Percentiles rank a stretch among this genome's conserved stretches.
Evolutionary conservation across 2,888 invertebrate species (phyloP).

Genomic region (Xestia rhomboidea): DNA sequence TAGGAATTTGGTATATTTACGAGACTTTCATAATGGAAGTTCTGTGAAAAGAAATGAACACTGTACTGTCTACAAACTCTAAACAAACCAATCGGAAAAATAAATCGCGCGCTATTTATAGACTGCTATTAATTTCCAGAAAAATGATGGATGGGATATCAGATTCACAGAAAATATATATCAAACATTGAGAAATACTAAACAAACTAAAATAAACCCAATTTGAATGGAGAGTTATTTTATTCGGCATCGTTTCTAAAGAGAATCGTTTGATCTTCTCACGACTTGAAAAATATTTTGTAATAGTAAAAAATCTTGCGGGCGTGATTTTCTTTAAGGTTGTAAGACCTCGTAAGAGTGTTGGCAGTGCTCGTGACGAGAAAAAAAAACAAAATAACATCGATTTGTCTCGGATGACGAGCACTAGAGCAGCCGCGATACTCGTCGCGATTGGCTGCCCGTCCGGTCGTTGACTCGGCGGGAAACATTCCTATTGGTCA

Average conservation of each 20-base stretch:
- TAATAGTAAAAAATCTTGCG: conserved; percentile 35
- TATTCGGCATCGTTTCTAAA: conserved; percentile 24
- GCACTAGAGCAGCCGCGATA: conserved; percentile 76
- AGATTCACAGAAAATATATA: conserved; percentile 38
- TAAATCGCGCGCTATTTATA: conserved; percentile 29
- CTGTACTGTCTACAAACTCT: neutral
- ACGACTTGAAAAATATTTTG: conserved; percentile 22
- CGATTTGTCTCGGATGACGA: conserved; percentile 86
- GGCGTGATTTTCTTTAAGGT: conserved; percentile 41
- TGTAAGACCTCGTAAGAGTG: conserved; percentile 65
- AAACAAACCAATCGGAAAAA: conserved; percentile 32
- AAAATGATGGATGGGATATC: conserved; percentile 49
- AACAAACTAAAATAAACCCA: conserved; percentile 41
- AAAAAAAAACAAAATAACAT: conserved; percentile 77
- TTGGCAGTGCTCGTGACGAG: conserved; percentile 77
- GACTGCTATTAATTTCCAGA: conserved; percentile 38
- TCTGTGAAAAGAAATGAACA: neutral
- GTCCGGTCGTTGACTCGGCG: conserved; percentile 83
- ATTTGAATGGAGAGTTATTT: conserved; percentile 40
- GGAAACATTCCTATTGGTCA: conserved; percentile 68
- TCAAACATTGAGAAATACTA: conserved; percentile 40
- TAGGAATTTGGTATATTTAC: neutral
- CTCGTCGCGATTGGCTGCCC: conserved; percentile 79
- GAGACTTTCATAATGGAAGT: neutral
- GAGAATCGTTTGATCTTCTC: conserved; percentile 19